phyloP scores from a whole-genome alignment of 1,140 invertebrate species.

The Aricia agestis region DNA sequence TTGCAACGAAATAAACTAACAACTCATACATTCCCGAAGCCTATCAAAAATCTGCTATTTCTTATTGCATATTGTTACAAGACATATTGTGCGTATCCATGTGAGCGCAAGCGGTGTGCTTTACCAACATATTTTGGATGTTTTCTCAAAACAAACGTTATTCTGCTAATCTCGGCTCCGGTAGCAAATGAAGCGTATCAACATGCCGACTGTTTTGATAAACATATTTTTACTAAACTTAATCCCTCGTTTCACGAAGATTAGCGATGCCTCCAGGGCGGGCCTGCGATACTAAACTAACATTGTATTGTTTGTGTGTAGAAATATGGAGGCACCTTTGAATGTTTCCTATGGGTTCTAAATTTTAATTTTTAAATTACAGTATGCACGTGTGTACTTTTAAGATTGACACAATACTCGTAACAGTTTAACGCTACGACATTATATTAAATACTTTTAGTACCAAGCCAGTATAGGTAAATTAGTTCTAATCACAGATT shows the following conservation, averaged over 20 bases:
- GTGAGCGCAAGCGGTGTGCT: background rate
- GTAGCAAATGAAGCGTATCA: background rate
- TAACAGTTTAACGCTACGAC: too few species aligned
- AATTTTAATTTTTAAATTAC: background rate
- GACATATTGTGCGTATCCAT: background rate
- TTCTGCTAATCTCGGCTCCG: background rate
- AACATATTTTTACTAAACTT: conserved; percentile 19
- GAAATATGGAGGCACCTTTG: conserved; percentile 16
- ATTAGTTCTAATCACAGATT: too few species aligned
- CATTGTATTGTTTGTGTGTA: conserved; percentile 19
- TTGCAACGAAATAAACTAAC: background rate
- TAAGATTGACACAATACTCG: background rate
- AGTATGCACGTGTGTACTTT: too few species aligned
- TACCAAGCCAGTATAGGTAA: too few species aligned
- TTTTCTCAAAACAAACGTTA: conserved; percentile 12
- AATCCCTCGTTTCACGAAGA: conserved; percentile 41
- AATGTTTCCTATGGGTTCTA: conserved; percentile 3
- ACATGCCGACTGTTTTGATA: conserved; percentile 38
- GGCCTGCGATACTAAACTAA: conserved; percentile 38
- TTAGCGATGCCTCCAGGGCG: conserved; percentile 37
- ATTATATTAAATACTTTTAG: too few species aligned
- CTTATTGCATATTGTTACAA: background rate
- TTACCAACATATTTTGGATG: background rate
- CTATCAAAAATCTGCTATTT: too few species aligned
- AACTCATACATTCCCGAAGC: too few species aligned